phyloP scores from a whole-genome alignment of 2,888 invertebrate species.

The Macrosoma leucophasiata region DNA sequence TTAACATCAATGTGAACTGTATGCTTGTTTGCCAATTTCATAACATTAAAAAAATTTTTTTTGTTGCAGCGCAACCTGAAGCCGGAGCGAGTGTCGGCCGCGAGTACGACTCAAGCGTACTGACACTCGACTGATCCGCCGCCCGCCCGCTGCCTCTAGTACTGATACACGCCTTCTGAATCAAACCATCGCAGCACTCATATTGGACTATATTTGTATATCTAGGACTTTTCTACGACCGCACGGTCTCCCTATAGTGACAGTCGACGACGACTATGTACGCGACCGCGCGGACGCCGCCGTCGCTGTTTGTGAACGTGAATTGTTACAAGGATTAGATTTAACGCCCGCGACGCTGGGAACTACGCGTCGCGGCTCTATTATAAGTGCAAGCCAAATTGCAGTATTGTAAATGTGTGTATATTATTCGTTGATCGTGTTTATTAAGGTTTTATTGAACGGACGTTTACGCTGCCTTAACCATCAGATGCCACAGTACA shows the following conservation, averaged over 20 bases:
- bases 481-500: too few species aligned
- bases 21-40: too few species aligned
- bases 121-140: conserved; percentile 54
- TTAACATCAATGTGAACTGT: too few species aligned
- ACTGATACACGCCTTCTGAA: too few species aligned
- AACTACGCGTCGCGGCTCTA: conserved; percentile 2
- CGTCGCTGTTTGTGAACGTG: background rate
- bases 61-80: conserved; percentile 59
- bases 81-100: conserved; percentile 58
- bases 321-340: background rate
- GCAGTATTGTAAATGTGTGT: conserved; percentile 34
- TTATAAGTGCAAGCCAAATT: conserved; percentile 34
- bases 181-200: too few species aligned
- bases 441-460: too few species aligned
- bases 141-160: conserved; percentile 58
- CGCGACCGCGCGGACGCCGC: background rate
- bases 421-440: too few species aligned
- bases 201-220: conserved; percentile 13
- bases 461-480: conserved; percentile 29
- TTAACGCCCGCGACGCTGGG: conserved; percentile 1
- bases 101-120: conserved; percentile 70
- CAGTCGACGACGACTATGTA: background rate
- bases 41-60: too few species aligned
- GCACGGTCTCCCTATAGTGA: conserved; percentile 1
- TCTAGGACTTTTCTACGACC: too few species aligned